These are phyloP conservation scores for Campoplex nolae DNA, from an alignment of 2,888 invertebrate species.

Conservation along the genomic window DNA sequence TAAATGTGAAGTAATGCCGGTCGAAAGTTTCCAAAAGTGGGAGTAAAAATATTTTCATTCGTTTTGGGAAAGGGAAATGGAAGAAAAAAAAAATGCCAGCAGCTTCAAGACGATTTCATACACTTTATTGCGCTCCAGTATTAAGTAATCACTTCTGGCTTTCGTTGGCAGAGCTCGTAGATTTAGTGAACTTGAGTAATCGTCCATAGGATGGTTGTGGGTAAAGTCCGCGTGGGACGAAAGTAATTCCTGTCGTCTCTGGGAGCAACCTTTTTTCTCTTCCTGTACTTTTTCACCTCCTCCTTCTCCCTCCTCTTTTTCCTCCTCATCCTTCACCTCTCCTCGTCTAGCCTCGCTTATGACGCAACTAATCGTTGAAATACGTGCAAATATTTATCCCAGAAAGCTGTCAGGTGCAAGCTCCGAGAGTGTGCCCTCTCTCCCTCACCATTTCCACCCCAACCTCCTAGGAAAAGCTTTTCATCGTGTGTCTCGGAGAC, in stretches of 20 bases:
- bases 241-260: constrained; percentile 30
- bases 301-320: not conserved
- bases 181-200: constrained; percentile 45
- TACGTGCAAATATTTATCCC: constrained; percentile 80
- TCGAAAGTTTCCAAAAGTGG: not conserved
- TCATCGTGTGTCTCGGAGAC: constrained; percentile 25
- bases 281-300: constrained; percentile 10
- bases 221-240: constrained; percentile 6
- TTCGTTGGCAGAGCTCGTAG: constrained; percentile 28
- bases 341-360: constrained; percentile 68
- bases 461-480: constrained; percentile 50
- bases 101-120: constrained; percentile 10
- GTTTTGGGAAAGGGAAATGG: not conserved
- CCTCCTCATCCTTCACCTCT: not conserved
- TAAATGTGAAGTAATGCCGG: not conserved
- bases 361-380: constrained; percentile 79
- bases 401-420: constrained; percentile 76
- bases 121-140: constrained; percentile 11
- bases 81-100: not conserved
- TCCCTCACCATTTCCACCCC: not conserved
- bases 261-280: constrained; percentile 31
- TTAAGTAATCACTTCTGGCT: constrained; percentile 25
- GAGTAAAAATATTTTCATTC: constrained; percentile 1
- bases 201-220: constrained; percentile 16
- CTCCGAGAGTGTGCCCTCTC: constrained; percentile 63